These are phyloP conservation scores for Triops cancriformis DNA, from an alignment of 1,140 invertebrate genomes.

Conservation along the genomic window DNA sequence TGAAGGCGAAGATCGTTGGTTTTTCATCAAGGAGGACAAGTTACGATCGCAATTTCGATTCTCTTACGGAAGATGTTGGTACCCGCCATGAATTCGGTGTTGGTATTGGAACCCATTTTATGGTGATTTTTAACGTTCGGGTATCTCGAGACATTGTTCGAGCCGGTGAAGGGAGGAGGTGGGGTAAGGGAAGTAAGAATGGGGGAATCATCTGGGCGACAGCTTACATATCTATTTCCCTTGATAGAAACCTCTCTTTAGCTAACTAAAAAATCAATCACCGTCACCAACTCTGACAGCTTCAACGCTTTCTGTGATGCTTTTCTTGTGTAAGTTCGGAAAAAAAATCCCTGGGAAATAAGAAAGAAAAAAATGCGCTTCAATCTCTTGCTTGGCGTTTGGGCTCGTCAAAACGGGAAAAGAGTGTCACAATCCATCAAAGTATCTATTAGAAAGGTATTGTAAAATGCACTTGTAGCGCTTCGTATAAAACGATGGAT, in stretches of 20 bases:
- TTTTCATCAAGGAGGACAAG: background rate
- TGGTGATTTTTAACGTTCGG: background rate
- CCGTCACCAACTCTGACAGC: background rate
- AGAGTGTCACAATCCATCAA: background rate
- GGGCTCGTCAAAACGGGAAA: background rate
- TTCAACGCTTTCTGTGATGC: background rate
- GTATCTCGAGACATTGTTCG: background rate
- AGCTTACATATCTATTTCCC: background rate
- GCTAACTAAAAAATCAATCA: background rate
- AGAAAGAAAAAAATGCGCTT: too few species aligned
- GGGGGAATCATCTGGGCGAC: background rate
- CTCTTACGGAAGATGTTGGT: background rate
- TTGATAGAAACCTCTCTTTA: background rate
- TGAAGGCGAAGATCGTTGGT: background rate
- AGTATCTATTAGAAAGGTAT: background rate
- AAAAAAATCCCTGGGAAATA: too few species aligned
- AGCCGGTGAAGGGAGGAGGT: background rate
- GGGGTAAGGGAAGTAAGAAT: background rate
- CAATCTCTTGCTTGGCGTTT: too few species aligned
- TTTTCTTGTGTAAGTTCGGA: background rate
- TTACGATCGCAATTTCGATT: background rate
- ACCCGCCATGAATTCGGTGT: background rate
- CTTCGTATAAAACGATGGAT: background rate
- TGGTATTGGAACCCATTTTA: background rate
- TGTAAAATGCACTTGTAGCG: conserved; percentile 5